These are phyloP conservation scores for Macaria liturata DNA, from an alignment of 2,888 invertebrate genomes.

Conservation along the genomic window DNA sequence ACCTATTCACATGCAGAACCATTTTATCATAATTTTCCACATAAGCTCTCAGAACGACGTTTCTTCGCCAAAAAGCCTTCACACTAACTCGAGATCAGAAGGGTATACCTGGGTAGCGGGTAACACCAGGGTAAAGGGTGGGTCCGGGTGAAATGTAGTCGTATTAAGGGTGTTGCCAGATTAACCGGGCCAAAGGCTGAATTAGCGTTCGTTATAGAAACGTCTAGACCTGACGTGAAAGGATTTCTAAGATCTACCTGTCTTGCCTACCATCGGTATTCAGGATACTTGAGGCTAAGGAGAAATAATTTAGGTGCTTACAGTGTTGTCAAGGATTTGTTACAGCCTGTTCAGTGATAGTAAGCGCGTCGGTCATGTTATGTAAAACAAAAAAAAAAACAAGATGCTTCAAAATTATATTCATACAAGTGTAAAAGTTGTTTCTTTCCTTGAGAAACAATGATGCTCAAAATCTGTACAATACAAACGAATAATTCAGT, in stretches of 20 bases:
- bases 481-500: no score
- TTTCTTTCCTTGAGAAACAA: no score
- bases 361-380: no score
- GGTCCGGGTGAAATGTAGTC: conserved; percentile 2
- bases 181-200: conserved; percentile 12
- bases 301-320: no score
- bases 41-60: conserved; percentile 13
- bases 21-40: background rate
- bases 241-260: conserved; percentile 3
- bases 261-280: background rate
- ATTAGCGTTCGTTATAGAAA: conserved; percentile 24
- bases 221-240: conserved; percentile 14
- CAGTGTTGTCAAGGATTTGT: no score
- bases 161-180: conserved; percentile 16
- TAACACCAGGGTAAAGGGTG: background rate
- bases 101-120: background rate
- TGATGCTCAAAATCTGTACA: no score
- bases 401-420: no score
- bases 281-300: no score
- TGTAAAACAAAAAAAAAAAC: no score
- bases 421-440: no score
- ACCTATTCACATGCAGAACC: no score
- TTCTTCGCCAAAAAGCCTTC: conserved; percentile 11
- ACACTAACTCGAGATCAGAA: conserved; percentile 9
- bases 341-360: no score